Base-by-base conservation (phyloP, 2,888 invertebrate genomes). In the Lasioglossum marginatum region DNA sequence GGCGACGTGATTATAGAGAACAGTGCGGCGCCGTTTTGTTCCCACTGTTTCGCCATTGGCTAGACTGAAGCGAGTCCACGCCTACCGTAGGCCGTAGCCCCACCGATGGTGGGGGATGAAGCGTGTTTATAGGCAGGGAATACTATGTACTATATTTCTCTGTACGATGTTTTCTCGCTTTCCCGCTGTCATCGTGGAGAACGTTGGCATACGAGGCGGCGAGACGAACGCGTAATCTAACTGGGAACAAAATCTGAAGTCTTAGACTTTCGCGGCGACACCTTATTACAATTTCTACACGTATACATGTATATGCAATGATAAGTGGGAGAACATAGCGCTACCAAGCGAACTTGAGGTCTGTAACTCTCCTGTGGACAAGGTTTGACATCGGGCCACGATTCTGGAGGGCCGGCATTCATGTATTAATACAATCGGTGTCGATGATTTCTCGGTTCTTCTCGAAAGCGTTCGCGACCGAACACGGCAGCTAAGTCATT, bases 181-280 rank as follows among this genome's bases (percentile, higher is more conserved):
- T 37, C 10, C 34, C 12, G 37, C 27, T 31, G 68, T 37, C 37
- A 19, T 12, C 34, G 19, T 37, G 37, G 23, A n/a, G 8, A 68
- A 37, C 37, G 34, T 37, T 23, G 34, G n/a, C 37, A 37, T 10
- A 2, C 4, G 0, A n/a, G 40, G n/a, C n/a, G n/a, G n/a, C 40
- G n/a, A 40, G n/a, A n/a, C 12, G n/a, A n/a, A 70, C 37, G 74
- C 71, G n/a, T 81, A 80, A 79, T 83, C 85, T 86, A 85, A 89
- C 84, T 85, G 92, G 92, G 92, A 92, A 92, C 92, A 92, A 92
- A 86, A 87, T 81, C 87, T 88, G 90, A 87, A 85, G 78, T 70
- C 68, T 52, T 52, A 89, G 27, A 68, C 77, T 90, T 82, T 87
- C 81, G 63, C 72, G 79, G 83, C 37, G 19, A 68, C 68, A 37